Base-by-base conservation (phyloP, 37 sponge, comb jelly and placozoan genomes). In the Diacarnus erythraeanus region DNA sequence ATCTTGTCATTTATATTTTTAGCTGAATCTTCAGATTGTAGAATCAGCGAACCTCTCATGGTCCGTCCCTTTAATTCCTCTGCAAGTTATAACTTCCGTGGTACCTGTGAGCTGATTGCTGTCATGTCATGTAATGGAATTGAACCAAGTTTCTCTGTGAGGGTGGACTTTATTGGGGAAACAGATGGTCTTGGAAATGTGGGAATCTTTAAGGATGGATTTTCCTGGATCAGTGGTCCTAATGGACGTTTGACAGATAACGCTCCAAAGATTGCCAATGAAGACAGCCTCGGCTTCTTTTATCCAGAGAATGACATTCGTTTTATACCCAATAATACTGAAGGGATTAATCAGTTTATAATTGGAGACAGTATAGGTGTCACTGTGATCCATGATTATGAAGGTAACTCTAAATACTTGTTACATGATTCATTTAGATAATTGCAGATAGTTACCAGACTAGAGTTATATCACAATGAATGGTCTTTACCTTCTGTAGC, bases 61-160 rank as follows among this genome's bases (percentile, higher is more conserved):
- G 72, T 84, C 31, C 27, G 15, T 2, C 78, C 71, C 2, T 84
- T 77, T 61, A 66, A 57, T 40, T 23, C 36, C 0, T 3, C 76
- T 51, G 27, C 12, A 0, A 42, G 22, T 41, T 88, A 83, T 43
- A 38, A 21, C 29, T 76, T 89, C 60, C 44, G 74, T 15, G 84
- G 77, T 21, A 54, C 74, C 0, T 89, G 89, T 57, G 89, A 89
- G 27, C 79, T 83, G 37, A 37, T 44, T 0, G 20, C 82, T 12
- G 71, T 78, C 2, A 25, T 58, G n/a, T 44, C 74, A 0, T 89
- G 89, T 41, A 67, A 80, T 31, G 80, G 27, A 18, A 39, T 0
- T 29, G 44, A 22, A 5, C 26, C 25, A 0, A 34, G 35, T 22
- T 74, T 89, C 35, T 65, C 69, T 23, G 63, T 89, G n/a, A 72